phyloP scores from a whole-genome alignment of 2,888 invertebrate genomes.

The Deilephila elpenor region DNA sequence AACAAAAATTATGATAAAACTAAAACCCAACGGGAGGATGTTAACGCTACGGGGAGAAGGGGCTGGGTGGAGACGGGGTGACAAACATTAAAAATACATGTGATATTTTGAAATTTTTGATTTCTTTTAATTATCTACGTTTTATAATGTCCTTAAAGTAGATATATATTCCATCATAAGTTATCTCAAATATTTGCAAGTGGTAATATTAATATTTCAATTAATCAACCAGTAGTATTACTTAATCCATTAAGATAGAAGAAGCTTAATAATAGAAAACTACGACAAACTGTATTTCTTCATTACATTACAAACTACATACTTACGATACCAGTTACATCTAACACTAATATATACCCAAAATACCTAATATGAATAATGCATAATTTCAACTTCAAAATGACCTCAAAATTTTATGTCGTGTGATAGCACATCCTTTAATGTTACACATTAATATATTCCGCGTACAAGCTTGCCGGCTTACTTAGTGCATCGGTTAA shows the following conservation, averaged over 20 bases:
- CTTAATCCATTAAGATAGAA: constrained; percentile 84
- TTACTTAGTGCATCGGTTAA: constrained; percentile 81
- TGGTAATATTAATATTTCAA: constrained; percentile 84
- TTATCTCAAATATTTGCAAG: constrained; percentile 85
- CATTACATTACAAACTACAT: constrained; percentile 84
- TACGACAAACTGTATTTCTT: constrained; percentile 82
- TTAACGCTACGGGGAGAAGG: constrained; percentile 8
- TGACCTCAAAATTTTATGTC: constrained; percentile 52
- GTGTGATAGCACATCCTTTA: constrained; percentile 71
- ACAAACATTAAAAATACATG: constrained; percentile 82
- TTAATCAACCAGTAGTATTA: constrained; percentile 84
- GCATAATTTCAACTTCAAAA: constrained; percentile 82
- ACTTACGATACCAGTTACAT: constrained; percentile 84
- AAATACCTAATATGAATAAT: constrained; percentile 85
- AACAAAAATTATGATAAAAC: constrained; percentile 79
- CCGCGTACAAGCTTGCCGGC: constrained; percentile 80
- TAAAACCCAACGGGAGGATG: constrained; percentile 20
- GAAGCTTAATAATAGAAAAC: constrained; percentile 85
- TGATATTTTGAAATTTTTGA: constrained; percentile 83
- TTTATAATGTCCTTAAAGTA: constrained; percentile 86
- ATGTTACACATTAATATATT: constrained; percentile 44
- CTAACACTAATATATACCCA: constrained; percentile 85
- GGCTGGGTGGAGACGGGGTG: constrained; percentile 42
- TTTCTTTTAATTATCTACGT: constrained; percentile 86
- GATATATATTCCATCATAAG: constrained; percentile 86